Evolutionary conservation across 2,797 vertebrate species (phyloP).

Genomic region (Cottoperca gobio): DNA sequence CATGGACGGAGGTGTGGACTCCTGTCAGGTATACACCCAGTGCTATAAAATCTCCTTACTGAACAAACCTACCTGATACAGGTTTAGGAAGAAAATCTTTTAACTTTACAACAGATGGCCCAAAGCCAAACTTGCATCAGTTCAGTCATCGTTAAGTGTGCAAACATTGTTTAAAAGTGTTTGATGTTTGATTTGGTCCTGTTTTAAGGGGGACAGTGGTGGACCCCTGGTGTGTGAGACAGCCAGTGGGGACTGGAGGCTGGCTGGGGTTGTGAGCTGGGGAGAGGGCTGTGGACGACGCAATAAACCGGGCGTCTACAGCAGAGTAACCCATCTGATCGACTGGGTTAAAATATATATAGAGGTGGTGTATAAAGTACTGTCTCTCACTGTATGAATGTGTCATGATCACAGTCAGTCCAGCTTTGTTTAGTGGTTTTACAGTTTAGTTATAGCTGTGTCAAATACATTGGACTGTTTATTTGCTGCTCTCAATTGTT

Average conservation of each 20-base stretch:
- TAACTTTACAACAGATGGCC: background rate
- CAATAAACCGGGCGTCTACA: slow-evolving; percentile 85
- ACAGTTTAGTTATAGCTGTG: background rate
- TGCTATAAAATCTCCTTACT: slow-evolving; percentile 5
- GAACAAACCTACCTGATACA: background rate
- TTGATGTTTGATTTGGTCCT: background rate
- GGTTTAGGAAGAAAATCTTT: background rate
- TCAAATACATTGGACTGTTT: background rate
- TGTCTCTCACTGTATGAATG: background rate
- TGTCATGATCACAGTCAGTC: background rate
- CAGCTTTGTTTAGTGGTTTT: background rate
- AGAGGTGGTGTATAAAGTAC: slow-evolving; percentile 50
- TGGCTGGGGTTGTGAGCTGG: slow-evolving; percentile 87
- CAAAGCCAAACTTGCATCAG: background rate
- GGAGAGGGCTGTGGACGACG: slow-evolving; percentile 82
- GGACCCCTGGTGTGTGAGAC: slow-evolving; percentile 84
- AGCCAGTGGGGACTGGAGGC: slow-evolving; percentile 73
- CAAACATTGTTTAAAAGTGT: background rate
- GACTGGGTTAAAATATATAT: slow-evolving; percentile 71
- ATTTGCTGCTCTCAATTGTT: background rate
- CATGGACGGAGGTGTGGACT: slow-evolving; percentile 83
- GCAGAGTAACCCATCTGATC: slow-evolving; percentile 76
- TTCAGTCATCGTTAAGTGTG: background rate
- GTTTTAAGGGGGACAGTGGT: slow-evolving; percentile 84
- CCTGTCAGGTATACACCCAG: slow-evolving; percentile 83